Evolutionary conservation across 2,113 vertebrate genomes (phyloP).

Genomic region (Pao palembangensis): DNA sequence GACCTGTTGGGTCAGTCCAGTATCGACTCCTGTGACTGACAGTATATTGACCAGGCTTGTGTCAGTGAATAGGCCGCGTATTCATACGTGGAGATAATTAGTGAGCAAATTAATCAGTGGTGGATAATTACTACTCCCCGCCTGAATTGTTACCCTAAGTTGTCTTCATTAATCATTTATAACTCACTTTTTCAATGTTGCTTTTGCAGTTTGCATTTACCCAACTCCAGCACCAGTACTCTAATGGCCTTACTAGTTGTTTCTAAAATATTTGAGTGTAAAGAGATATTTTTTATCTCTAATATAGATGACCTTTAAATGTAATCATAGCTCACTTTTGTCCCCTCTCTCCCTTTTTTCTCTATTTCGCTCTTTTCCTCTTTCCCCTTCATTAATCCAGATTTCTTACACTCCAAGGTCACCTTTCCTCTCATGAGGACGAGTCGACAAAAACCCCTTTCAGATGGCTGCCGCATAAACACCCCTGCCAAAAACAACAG

Average conservation of each 20-base stretch:
- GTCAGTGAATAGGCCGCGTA: constrained; percentile 49
- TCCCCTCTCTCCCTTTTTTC: neutral
- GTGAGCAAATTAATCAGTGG: constrained; percentile 20
- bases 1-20: constrained; percentile 19
- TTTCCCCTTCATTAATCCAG: constrained; percentile 30
- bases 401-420: constrained; percentile 49
- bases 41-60: constrained; percentile 36
- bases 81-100: constrained; percentile 54
- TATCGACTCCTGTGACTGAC: constrained; percentile 39
- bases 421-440: constrained; percentile 18
- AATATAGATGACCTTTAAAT: constrained; percentile 28
- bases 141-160: constrained; percentile 33
- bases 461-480: constrained; percentile 20
- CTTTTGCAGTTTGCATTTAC: neutral
- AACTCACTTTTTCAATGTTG: neutral
- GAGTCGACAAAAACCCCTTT: constrained; percentile 16
- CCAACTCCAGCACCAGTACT: too few species aligned
- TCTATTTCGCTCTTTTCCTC: neutral
- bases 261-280: constrained; percentile 6
- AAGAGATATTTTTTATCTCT: neutral
- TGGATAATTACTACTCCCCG: constrained; percentile 5
- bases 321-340: constrained; percentile 10
- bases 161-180: constrained; percentile 13
- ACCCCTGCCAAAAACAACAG: constrained; percentile 14
- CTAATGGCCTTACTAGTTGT: too few species aligned